Evolutionary conservation across 2,888 invertebrate genomes (phyloP).

Genomic region (Rhingia rostrata): DNA sequence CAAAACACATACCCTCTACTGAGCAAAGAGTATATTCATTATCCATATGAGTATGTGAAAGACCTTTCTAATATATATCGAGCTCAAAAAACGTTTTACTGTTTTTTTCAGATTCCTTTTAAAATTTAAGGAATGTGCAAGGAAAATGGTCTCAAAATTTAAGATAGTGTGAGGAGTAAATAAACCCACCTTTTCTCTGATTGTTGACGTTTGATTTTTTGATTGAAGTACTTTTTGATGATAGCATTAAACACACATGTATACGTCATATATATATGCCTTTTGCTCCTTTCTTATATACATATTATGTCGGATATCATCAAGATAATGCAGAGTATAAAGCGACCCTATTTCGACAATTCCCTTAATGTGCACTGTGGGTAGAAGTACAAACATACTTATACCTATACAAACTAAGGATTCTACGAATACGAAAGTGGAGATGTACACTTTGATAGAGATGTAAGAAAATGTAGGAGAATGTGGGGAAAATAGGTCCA

Average conservation of each 20-base stretch:
- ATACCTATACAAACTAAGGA: conserved; percentile 5
- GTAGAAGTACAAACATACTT: conserved; percentile 14
- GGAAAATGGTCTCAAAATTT: background rate
- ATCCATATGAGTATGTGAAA: conserved; percentile 50
- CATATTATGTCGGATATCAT: conserved; percentile 14
- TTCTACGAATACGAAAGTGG: conserved; percentile 14
- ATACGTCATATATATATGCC: background rate
- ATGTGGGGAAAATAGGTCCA: no score
- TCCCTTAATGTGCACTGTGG: conserved; percentile 49
- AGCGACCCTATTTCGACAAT: conserved; percentile 34
- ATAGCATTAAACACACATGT: conserved; percentile 33
- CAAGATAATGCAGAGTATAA: background rate
- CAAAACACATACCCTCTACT: conserved; percentile 6
- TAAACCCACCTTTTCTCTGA: conserved; percentile 47
- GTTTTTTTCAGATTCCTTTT: conserved; percentile 1
- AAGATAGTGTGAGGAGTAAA: background rate
- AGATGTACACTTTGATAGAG: conserved; percentile 20
- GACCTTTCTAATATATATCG: conserved; percentile 44
- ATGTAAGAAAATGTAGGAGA: background rate
- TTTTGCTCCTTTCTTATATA: background rate
- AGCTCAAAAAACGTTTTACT: conserved; percentile 41
- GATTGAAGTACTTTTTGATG: conserved; percentile 63
- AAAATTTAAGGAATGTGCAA: conserved; percentile 17
- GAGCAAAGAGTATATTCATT: conserved; percentile 52
- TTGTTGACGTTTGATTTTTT: conserved; percentile 66